phyloP scores from a whole-genome alignment of 2,888 invertebrate species.

The Cyaniris semiargus region DNA sequence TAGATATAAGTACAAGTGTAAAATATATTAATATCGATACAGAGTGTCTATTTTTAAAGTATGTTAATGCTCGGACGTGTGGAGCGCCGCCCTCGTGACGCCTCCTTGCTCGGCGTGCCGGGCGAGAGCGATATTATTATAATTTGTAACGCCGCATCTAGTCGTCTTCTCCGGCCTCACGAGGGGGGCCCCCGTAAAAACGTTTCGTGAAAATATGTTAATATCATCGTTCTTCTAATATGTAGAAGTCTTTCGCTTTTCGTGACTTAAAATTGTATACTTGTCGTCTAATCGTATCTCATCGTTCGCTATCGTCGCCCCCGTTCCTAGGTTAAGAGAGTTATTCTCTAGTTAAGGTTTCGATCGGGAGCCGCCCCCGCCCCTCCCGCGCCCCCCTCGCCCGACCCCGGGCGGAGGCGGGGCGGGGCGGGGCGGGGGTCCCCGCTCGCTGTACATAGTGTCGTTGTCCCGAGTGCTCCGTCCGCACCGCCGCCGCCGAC shows the following conservation, averaged over 20 bases:
- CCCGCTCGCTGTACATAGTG: slow-evolving; percentile 32
- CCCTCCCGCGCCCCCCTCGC: slow-evolving; percentile 11
- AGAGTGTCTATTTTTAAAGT: slow-evolving; percentile 61
- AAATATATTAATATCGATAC: slow-evolving; percentile 42
- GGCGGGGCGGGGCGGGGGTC: slow-evolving; percentile 15
- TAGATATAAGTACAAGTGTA: slow-evolving; percentile 35
- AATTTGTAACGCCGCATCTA: background rate
- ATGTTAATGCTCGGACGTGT: slow-evolving; percentile 46
- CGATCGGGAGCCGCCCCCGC: slow-evolving; percentile 11
- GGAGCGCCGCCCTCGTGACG: slow-evolving; percentile 27
- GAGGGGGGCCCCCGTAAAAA: background rate
- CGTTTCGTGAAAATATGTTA: background rate
- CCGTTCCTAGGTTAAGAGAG: slow-evolving; percentile 46
- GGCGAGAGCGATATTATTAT: background rate
- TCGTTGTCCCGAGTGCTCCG: slow-evolving; percentile 43
- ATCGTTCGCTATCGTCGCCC: slow-evolving; percentile 34
- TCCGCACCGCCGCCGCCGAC: slow-evolving; percentile 46
- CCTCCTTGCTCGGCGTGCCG: slow-evolving; percentile 3
- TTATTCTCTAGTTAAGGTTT: background rate
- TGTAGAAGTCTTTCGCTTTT: slow-evolving; percentile 36
- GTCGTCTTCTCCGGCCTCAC: slow-evolving; percentile 36
- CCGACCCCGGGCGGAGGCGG: background rate
- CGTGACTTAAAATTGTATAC: slow-evolving; percentile 46
- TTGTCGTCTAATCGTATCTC: slow-evolving; percentile 44
- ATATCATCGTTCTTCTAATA: slow-evolving; percentile 23